Evolutionary conservation across 2,113 vertebrate genomes (phyloP).

Genomic region (Bucco capensis): DNA sequence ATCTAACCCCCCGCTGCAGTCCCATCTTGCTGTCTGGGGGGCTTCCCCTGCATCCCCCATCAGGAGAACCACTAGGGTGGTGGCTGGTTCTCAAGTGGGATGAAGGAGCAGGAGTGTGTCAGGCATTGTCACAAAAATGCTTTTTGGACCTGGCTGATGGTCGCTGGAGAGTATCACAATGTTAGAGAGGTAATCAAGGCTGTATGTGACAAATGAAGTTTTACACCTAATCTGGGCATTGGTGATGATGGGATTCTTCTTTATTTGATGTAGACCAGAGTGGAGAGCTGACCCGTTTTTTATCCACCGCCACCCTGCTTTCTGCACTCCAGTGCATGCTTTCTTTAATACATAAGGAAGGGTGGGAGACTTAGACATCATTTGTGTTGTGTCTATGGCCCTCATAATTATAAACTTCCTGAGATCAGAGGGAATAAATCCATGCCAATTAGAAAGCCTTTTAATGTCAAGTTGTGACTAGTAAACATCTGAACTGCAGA

Average conservation of each 20-base stretch:
- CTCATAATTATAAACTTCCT: neutral
- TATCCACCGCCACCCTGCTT: neutral
- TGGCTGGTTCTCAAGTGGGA: rapidly evolving
- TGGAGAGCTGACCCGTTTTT: neutral
- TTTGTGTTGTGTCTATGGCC: constrained; percentile 1
- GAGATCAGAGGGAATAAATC: constrained; percentile 15
- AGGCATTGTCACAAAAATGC: neutral
- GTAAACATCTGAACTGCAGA: constrained; percentile 55
- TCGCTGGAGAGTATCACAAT: neutral
- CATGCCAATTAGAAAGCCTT: constrained; percentile 22
- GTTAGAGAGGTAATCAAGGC: neutral
- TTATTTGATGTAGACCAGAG: neutral
- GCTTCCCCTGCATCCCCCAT: rapidly evolving
- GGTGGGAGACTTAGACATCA: neutral
- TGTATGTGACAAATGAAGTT: neutral
- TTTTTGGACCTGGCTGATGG: neutral
- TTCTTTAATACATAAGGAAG: neutral
- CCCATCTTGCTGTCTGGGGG: rapidly evolving
- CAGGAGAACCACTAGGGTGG: neutral
- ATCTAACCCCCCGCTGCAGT: neutral
- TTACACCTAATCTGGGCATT: neutral
- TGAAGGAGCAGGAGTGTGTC: rapidly evolving
- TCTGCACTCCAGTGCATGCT: neutral
- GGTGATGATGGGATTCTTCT: rapidly evolving
- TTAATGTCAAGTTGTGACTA: constrained; percentile 38